Percentiles rank a stretch among this genome's conserved stretches.
Evolutionary conservation across 2,888 invertebrate genomes (phyloP).

Genomic region (Acheta domesticus): DNA sequence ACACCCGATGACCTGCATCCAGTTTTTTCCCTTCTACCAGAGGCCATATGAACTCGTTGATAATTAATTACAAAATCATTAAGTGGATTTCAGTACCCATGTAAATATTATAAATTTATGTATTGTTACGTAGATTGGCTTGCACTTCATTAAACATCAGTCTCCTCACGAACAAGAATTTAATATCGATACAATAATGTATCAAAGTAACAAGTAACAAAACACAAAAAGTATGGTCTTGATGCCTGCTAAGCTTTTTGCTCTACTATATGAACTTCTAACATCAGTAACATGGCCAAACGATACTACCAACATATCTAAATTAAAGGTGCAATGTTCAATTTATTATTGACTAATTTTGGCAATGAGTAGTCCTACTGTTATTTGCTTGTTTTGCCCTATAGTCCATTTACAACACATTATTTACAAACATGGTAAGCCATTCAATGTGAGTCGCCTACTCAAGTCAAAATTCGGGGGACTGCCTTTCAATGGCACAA

Average conservation of each 20-base stretch:
- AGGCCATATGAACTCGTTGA: not conserved
- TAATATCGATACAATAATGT: not conserved
- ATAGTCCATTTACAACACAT: conserved; percentile 37
- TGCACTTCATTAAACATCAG: not conserved
- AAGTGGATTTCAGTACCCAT: not conserved
- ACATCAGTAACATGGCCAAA: conserved; percentile 33
- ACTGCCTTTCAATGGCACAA: not conserved
- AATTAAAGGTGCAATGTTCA: conserved; percentile 30
- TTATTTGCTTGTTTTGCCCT: conserved; percentile 32
- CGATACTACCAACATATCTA: conserved; percentile 34
- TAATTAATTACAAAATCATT: not conserved
- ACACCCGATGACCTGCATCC: not conserved
- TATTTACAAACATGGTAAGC: conserved; percentile 38
- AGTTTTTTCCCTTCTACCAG: not conserved
- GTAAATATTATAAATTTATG: not conserved
- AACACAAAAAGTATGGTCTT: conserved; percentile 28
- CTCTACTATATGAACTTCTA: conserved; percentile 31
- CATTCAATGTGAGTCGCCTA: conserved; percentile 38
- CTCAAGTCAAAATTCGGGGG: conserved; percentile 29
- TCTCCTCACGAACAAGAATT: not conserved
- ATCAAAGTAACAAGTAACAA: not conserved
- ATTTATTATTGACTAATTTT: conserved; percentile 25
- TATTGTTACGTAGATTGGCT: not conserved
- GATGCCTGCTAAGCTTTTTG: conserved; percentile 20
- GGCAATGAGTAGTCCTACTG: conserved; percentile 31